phyloP scores from a whole-genome alignment of 2,113 vertebrate genomes.

The Zootoca vivipara region DNA sequence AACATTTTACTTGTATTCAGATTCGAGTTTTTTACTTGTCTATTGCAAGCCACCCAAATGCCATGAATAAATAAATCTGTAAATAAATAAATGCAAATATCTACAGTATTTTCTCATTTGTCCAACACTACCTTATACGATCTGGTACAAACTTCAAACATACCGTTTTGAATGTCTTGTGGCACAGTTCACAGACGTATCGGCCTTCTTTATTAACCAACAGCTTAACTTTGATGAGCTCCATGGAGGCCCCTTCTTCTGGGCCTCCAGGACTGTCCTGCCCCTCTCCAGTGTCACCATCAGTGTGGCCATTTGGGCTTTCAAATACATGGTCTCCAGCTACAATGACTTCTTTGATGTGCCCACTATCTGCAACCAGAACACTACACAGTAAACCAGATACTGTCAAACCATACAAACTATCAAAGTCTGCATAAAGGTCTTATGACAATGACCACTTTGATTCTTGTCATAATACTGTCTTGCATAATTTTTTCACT shows the following conservation, averaged over 20 bases:
- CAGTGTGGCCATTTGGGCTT: constrained; percentile 65
- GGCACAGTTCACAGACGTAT: constrained; percentile 88
- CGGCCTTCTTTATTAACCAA: constrained; percentile 88
- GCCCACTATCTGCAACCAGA: constrained; percentile 69
- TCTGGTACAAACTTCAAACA: constrained; percentile 29
- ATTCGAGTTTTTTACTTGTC: too few relatives aligned
- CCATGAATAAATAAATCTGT: too few relatives aligned
- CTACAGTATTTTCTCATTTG: not conserved
- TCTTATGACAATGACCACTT: not conserved
- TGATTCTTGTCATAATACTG: not conserved
- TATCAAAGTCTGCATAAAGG: too few relatives aligned
- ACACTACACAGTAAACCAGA: not conserved
- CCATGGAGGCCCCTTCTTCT: constrained; percentile 56
- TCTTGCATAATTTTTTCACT: not conserved
- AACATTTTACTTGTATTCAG: too few relatives aligned
- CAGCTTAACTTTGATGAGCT: constrained; percentile 77
- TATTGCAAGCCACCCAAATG: too few relatives aligned
- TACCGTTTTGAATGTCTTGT: constrained; percentile 98
- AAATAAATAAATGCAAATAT: too few relatives aligned
- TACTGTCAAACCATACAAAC: too few relatives aligned
- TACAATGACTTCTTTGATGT: constrained; percentile 80
- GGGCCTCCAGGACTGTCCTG: constrained; percentile 55
- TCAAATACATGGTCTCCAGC: constrained; percentile 65
- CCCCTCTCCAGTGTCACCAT: constrained; percentile 55
- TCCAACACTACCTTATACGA: not conserved